Evolutionary conservation across 2,113 vertebrate species (phyloP).

Genomic region (Eulemur macaco): DNA sequence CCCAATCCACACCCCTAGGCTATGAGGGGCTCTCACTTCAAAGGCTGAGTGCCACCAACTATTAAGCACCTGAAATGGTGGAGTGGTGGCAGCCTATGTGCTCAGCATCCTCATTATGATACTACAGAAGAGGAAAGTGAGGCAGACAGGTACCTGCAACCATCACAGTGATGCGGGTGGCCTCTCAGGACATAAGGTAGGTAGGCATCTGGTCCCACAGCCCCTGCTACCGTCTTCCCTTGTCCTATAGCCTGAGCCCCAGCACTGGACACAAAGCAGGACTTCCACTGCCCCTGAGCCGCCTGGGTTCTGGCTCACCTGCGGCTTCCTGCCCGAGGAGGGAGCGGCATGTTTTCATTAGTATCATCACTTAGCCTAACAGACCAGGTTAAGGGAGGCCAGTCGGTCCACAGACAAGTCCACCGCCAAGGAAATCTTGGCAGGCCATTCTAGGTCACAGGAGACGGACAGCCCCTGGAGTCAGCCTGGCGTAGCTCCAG

Average conservation of each 20-base stretch:
- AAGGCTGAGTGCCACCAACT: neutral
- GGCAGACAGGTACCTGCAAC: neutral
- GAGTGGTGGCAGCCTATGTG: accelerated
- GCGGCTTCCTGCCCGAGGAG: neutral
- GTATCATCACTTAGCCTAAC: neutral
- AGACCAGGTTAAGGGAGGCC: neutral
- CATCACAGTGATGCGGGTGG: accelerated
- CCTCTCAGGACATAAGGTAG: neutral
- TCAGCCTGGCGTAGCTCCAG: accelerated
- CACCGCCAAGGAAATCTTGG: neutral
- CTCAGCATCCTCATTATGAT: neutral
- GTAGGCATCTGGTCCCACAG: neutral
- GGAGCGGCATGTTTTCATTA: accelerated
- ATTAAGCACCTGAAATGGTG: neutral
- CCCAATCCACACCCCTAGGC: neutral
- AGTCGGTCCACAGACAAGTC: neutral
- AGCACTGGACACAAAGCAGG: neutral
- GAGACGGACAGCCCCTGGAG: accelerated
- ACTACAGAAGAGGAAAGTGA: neutral
- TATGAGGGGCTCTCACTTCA: neutral
- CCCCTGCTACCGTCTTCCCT: neutral
- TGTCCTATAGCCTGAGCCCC: neutral
- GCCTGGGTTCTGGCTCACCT: neutral
- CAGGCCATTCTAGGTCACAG: neutral
- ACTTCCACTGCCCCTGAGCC: neutral